phyloP scores from a whole-genome alignment of 2,797 vertebrate species.

The Labeo calbasu region DNA sequence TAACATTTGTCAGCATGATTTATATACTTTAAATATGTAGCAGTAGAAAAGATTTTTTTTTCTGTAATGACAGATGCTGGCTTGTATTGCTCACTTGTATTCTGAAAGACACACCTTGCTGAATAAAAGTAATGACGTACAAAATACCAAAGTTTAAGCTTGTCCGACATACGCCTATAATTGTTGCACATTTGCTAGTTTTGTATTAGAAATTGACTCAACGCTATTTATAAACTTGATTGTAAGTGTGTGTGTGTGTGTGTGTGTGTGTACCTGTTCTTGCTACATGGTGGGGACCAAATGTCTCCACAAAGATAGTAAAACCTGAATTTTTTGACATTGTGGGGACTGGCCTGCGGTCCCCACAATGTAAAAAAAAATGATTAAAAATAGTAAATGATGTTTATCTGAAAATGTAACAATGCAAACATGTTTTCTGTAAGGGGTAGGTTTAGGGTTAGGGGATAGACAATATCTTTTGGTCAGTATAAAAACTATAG shows the following conservation, averaged over 20 bases:
- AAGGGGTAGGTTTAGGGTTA: too few relatives aligned
- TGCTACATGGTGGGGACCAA: too few relatives aligned
- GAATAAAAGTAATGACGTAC: not conserved
- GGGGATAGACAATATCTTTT: too few relatives aligned
- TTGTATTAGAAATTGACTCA: not conserved
- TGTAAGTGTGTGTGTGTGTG: not conserved
- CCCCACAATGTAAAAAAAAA: too few relatives aligned
- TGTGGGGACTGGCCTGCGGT: too few relatives aligned
- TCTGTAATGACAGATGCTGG: not conserved
- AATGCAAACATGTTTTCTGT: too few relatives aligned
- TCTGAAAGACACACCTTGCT: not conserved
- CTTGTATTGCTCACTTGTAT: not conserved
- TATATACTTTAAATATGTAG: not conserved
- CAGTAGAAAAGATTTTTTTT: not conserved
- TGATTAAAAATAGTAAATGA: too few relatives aligned
- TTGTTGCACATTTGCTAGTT: not conserved
- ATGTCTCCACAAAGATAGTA: too few relatives aligned
- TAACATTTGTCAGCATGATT: not conserved
- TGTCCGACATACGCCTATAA: not conserved
- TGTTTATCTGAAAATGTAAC: too few relatives aligned
- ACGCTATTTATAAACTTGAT: not conserved
- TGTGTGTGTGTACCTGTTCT: not conserved
- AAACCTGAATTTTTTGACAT: too few relatives aligned
- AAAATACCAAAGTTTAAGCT: not conserved
- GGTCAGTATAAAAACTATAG: too few relatives aligned